Evolutionary conservation across 2,113 vertebrate species (phyloP), one percentile per base, ranked within the genome.

Genomic region (Astatoreochromis straeleni): DNA sequence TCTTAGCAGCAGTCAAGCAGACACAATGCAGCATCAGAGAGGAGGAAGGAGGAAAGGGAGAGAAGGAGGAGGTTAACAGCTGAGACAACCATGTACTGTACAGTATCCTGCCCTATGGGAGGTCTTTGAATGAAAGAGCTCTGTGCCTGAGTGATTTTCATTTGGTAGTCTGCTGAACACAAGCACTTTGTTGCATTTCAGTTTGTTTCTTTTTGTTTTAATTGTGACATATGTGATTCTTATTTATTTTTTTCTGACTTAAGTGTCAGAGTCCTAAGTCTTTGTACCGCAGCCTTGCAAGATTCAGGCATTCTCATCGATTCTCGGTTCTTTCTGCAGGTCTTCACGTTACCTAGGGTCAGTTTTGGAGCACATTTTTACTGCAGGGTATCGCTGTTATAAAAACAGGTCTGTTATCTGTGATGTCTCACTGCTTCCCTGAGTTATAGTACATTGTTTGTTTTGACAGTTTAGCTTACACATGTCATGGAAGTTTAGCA

Each of bases 81-180:
- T 90, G 88, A 94, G 79, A 88, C 87, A 93, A 54, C 85, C 86
- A 35, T 93, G 92, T 86, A 73, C 14, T 78, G 63, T 88, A 86
- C 87, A 70, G 51, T 85, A 70, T 81, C 45, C 81, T 45, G 47
- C 86, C 91, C 88, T n/a, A 17, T 92, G 90, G 92, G 91, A 92
- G 80, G 87, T 89, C 85, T 89, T 84, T 86, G 91, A 95, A 90
- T 90, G 91, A 88, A 91, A 68, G 89, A 88, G 89, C 63, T 42
- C 85, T 58, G 68, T 49, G 87, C 89, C 85, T 82, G 68, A 82
- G 73, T 81, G 85, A 35, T 84, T 90, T 80, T 58, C 84, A 80
- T 60, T 73, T 4, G 14, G 80, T 47, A 73, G 85, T 81, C 80
- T 87, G 81, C 80, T 75, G 31, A 85, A 78, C 68, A 82, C 55